Base-by-base conservation (phyloP, 2,113 vertebrate genomes). In the Lagopus leucura region DNA sequence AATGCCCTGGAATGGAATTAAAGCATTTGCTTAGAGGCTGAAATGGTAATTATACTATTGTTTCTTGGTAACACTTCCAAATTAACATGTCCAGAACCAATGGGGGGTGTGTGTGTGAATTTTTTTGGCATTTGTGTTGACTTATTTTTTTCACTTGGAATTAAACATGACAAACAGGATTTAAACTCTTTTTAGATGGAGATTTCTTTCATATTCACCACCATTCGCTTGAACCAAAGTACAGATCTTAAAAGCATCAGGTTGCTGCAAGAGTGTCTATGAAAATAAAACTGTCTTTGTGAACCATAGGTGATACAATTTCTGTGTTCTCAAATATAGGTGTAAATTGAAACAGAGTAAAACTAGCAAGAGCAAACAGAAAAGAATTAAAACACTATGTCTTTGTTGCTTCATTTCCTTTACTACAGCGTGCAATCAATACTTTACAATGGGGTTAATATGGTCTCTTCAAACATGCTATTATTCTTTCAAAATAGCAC, bases 401-500 rank as follows among this genome's bases (percentile, higher is more conserved):
- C 96, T 97, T 97, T 97, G 96, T 97, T 97, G 96, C 96, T 97
- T 97, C 97, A 95, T 98, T 98, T 98, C 94, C 97, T 97, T 97
- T 97, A 94, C 96, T 93, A 96, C 40, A n/a, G 96, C 97, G 93
- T 93, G 82, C 95, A 98, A 98, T 98, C 98, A 97, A 97, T 98
- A 97, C 97, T 96, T 97, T 98, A 97, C 97, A 98, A 97, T 97
- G 95, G 97, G 97, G 98, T 98, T 98, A 98, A 98, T 98, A 95
- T 60, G 90, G 95, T 97, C 95, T 96, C 96, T 98, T 98, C 96
- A 98, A 98, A 98, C 97, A 98, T 96, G 89, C 92, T 97, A 98
- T 98, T 98, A 98, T 97, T 97, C 96, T 97, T 96, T 97, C 97
- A 97, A 95, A 97, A 96, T 94, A 97, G 92, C 96, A 97, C 98